A percentile compares a stretch with the other conserved stretches of the same genome.
Conservation (phyloP, 2,113 vertebrate species). For the Solea senegalensis region DNA sequence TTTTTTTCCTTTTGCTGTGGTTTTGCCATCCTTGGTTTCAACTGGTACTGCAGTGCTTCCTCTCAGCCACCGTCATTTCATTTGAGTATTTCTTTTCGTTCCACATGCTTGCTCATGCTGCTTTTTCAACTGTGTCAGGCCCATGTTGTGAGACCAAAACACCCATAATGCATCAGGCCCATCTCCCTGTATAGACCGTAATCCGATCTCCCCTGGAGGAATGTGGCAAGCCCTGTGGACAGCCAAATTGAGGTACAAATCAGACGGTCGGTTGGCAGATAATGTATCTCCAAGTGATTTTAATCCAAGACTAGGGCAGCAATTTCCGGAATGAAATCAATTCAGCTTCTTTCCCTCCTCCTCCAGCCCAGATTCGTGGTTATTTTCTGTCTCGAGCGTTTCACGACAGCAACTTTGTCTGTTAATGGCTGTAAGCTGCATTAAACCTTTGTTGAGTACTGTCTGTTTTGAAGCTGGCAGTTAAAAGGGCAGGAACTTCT, state of each 20-base stretch:
- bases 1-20: slow-evolving; percentile 3
- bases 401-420: slow-evolving; percentile 16
- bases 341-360: slow-evolving; percentile 20
- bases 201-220: slow-evolving; percentile 66
- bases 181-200: slow-evolving; percentile 73
- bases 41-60: slow-evolving; percentile 23
- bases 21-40: slow-evolving; percentile 25
- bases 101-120: slow-evolving; percentile 16
- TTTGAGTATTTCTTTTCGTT: slow-evolving; percentile 38
- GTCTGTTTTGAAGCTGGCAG: slow-evolving; percentile 52
- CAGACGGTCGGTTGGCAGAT: slow-evolving; percentile 50
- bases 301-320: slow-evolving; percentile 33
- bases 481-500: slow-evolving; percentile 47
- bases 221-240: slow-evolving; percentile 65
- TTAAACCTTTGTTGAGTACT: slow-evolving; percentile 37
- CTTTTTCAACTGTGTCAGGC: slow-evolving; percentile 48
- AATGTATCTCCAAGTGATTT: slow-evolving; percentile 62
- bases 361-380: slow-evolving; percentile 7
- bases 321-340: slow-evolving; percentile 43
- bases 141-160: slow-evolving; percentile 48
- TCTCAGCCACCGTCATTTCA: slow-evolving; percentile 38
- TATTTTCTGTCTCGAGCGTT: slow-evolving; percentile 33
- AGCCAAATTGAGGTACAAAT: slow-evolving; percentile 72
- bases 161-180: slow-evolving; percentile 56
- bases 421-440: slow-evolving; percentile 26